Base-by-base conservation (phyloP, 2,888 invertebrate species). In the Luperina testacea region DNA sequence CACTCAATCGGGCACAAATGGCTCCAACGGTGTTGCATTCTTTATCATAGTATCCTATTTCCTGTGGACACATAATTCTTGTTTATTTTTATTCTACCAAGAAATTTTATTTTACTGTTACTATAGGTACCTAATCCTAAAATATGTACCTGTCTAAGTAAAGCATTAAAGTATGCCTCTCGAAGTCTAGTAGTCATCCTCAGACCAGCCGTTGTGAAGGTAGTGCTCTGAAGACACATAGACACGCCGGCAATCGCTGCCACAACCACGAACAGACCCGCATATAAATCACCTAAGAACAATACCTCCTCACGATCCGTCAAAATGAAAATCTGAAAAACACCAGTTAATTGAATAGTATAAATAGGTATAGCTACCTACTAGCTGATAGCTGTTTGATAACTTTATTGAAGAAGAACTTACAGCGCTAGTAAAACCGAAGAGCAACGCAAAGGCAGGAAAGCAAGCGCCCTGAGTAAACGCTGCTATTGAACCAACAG, bases 171-270 rank as follows among this genome's bases (percentile, higher is more conserved):
- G 87, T 97, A 95, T 89, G 95, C 91, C 89, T 94, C 92, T 81
- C 97, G 94, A 13, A 97, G 91, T 72, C 98, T 96, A 4, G 98
- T 97, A 0, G 98, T 99, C 95, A 99, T 97, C 77, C 97, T 97
- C 1, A 98, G 98, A 0, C 98, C 98, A 0, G 98, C 98, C 48
- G 97, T 95, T 0, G 98, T 98, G 92, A 98, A 98, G 93, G 98
- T 97, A 84, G 97, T 97, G 85, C 98, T 97, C 93, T 98, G 98
- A 0, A 98, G 91, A 89, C 98, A 97, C 87, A 98, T 98, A 4
- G 98, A 97, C 0, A 97, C 81, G 0, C 98, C 98, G 0, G 98
- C 97, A 2, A 97, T 89, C 0, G 98, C 91, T 0, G 98, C 98
- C 64, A 98, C 97, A 24, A 97, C 94, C 17, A 98, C 91, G 91